Evolutionary conservation across 2,888 invertebrate genomes (phyloP).

Genomic region (Oxystoma pomonae): DNA sequence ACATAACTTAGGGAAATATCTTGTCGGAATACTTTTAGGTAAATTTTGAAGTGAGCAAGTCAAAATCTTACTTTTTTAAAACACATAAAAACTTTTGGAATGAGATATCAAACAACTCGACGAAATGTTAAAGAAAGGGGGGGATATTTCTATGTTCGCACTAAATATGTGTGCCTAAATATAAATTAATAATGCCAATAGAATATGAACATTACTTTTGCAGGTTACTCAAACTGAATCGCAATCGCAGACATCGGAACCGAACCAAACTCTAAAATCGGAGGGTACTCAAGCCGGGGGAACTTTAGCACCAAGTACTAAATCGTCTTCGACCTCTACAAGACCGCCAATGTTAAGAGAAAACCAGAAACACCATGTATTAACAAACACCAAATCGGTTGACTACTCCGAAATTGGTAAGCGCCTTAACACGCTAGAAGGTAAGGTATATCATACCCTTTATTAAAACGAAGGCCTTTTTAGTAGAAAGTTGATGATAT

Average conservation of each 20-base stretch:
- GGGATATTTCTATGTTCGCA: too few species aligned
- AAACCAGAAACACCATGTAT: slow-evolving; percentile 49
- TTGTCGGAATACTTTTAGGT: too few species aligned
- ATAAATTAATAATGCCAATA: neutral
- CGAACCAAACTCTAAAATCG: slow-evolving; percentile 53
- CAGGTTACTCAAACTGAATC: slow-evolving; percentile 47
- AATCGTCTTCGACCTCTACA: slow-evolving; percentile 58
- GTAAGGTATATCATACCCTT: neutral
- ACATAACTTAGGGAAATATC: too few species aligned
- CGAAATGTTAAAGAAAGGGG: too few species aligned
- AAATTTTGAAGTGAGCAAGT: too few species aligned
- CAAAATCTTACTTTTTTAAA: too few species aligned
- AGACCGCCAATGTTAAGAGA: slow-evolving; percentile 42
- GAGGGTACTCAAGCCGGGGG: slow-evolving; percentile 84
- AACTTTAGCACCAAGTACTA: slow-evolving; percentile 56
- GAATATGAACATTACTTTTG: too few species aligned
- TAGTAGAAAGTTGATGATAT: neutral
- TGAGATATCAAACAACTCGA: too few species aligned
- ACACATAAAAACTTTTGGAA: too few species aligned
- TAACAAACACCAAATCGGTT: slow-evolving; percentile 55
- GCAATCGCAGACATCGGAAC: slow-evolving; percentile 49
- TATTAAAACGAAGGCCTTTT: neutral
- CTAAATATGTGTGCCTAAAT: too few species aligned
- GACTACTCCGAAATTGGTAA: slow-evolving; percentile 61
- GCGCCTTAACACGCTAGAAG: neutral